phyloP scores from a whole-genome alignment of 2,888 invertebrate genomes.

The Ypsolopha scabrella region DNA sequence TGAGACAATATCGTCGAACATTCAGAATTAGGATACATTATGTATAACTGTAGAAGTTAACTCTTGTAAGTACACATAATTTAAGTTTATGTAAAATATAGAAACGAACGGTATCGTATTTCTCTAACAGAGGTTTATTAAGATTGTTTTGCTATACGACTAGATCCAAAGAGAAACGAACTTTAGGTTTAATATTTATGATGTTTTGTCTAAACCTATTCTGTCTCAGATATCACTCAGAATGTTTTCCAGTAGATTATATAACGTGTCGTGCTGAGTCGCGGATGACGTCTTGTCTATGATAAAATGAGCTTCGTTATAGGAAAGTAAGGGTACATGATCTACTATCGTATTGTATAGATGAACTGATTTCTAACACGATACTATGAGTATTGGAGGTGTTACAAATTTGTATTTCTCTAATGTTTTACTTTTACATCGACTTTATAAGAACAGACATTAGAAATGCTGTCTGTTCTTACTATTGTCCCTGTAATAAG shows the following conservation, averaged over 20 bases:
- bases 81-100: no score
- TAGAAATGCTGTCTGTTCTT: conserved; percentile 4
- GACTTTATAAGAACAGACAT: no score
- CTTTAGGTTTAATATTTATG: conserved; percentile 4
- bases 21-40: no score
- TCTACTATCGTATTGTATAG: conserved; percentile 45
- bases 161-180: conserved; percentile 6
- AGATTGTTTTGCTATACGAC: not conserved
- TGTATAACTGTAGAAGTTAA: no score
- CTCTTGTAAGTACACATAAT: no score
- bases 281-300: conserved; percentile 36
- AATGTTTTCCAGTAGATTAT: conserved; percentile 45
- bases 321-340: conserved; percentile 52
- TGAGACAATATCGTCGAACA: no score
- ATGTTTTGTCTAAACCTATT: conserved; percentile 11
- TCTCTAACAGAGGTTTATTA: no score
- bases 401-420: conserved; percentile 67
- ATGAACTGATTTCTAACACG: conserved; percentile 50
- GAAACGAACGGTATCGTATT: no score
- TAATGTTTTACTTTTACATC: no score
- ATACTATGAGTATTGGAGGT: conserved; percentile 63
- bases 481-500: not conserved
- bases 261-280: conserved; percentile 17
- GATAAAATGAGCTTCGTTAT: conserved; percentile 52
- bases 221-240: conserved; percentile 51